Percentiles rank a stretch among this genome's conserved stretches.
These are phyloP conservation scores for Pardosa pseudoannulata DNA, from an alignment of 2,888 invertebrate species.

Conservation along the genomic window DNA sequence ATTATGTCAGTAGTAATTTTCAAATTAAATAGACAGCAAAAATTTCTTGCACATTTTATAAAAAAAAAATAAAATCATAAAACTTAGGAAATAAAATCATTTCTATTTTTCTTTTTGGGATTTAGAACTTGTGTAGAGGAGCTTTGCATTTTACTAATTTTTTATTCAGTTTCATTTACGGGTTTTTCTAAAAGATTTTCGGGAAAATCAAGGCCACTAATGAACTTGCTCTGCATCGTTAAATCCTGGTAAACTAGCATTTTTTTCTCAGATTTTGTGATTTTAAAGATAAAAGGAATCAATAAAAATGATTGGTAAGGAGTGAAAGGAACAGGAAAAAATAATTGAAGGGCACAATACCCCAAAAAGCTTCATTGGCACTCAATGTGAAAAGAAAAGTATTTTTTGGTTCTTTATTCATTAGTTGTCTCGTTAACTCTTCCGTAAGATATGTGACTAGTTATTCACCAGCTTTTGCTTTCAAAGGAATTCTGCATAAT, in stretches of 20 bases:
- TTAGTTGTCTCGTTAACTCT: conserved; percentile 65
- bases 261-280: not conserved
- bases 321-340: conserved; percentile 8
- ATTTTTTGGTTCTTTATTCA: conserved; percentile 58
- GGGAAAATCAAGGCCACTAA: conserved; percentile 23
- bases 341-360: not conserved
- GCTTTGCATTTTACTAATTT: not conserved
- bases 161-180: not conserved
- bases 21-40: no score
- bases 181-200: conserved; percentile 10
- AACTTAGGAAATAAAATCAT: no score
- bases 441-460: no score
- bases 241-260: not conserved
- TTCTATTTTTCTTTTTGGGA: no score
- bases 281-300: not conserved
- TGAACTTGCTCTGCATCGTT: conserved; percentile 39
- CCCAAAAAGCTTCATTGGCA: conserved; percentile 47
- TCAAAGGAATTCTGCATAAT: no score
- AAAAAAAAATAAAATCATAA: no score
- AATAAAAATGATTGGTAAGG: conserved; percentile 16
- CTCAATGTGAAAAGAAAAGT: conserved; percentile 28
- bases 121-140: no score
- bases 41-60: no score
- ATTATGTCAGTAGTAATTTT: no score
- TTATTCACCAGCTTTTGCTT: no score